Evolutionary conservation across 1,140 invertebrate genomes (phyloP).

Genomic region (Ceratina australensis): DNA sequence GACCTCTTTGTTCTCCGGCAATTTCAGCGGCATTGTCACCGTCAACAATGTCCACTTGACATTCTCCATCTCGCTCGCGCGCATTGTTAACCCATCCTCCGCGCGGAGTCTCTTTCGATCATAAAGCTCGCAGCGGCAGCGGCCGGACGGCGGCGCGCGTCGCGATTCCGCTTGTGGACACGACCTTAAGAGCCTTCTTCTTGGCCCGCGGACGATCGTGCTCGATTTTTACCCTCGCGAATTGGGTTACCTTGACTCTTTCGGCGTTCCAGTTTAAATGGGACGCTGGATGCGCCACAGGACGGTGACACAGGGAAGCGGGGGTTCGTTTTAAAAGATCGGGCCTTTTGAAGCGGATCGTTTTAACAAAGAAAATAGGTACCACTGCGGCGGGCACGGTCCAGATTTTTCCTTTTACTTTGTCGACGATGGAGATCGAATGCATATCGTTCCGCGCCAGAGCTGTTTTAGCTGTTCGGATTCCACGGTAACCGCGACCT

Average conservation of each 20-base stretch:
- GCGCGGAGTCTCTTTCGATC: slow-evolving; percentile 74
- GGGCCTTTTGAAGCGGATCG: not conserved
- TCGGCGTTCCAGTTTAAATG: not conserved
- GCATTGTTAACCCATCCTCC: slow-evolving; percentile 71
- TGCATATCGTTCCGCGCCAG: slow-evolving; percentile 11
- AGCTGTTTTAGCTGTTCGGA: slow-evolving; percentile 5
- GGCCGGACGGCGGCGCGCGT: slow-evolving; percentile 58
- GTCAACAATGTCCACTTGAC: slow-evolving; percentile 81
- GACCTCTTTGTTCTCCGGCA: slow-evolving; percentile 80
- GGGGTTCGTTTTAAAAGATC: not conserved
- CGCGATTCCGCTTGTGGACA: slow-evolving; percentile 52
- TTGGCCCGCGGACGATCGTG: slow-evolving; percentile 26
- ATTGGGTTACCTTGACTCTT: slow-evolving; percentile 26
- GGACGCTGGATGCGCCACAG: no score
- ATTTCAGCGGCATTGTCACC: slow-evolving; percentile 80
- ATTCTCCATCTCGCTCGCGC: slow-evolving; percentile 75
- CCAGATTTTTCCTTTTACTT: not conserved
- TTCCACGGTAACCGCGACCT: slow-evolving; percentile 7
- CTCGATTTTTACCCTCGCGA: slow-evolving; percentile 42
- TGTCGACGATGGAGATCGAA: not conserved
- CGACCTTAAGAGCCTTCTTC: slow-evolving; percentile 55
- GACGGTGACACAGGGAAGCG: not conserved
- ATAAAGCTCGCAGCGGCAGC: slow-evolving; percentile 75
- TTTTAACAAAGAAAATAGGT: not conserved
- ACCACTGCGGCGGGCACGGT: not conserved